These are phyloP conservation scores for Crotophaga sulcirostris DNA, from an alignment of 2,113 vertebrate genomes.

Conservation along the genomic window DNA sequence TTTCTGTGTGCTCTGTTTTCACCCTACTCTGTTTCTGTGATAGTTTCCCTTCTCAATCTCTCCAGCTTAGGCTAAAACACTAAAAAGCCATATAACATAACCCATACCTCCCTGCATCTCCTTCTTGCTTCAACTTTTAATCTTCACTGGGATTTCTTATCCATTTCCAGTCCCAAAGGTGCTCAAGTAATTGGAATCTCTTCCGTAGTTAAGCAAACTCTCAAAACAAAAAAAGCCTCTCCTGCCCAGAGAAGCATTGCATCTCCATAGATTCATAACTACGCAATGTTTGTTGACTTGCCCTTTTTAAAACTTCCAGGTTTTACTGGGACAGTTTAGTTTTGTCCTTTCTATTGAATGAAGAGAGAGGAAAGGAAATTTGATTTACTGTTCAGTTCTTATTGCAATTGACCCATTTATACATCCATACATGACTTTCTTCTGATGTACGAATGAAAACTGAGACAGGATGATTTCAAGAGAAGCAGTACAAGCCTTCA, in stretches of 20 bases:
- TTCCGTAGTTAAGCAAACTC: neutral
- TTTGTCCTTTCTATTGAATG: neutral
- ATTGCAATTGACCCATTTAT: neutral
- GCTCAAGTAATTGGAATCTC: neutral
- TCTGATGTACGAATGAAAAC: neutral
- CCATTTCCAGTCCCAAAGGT: neutral
- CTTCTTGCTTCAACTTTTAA: neutral
- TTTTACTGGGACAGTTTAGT: neutral
- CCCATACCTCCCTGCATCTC: neutral
- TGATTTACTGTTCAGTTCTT: neutral
- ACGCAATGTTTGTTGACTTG: neutral
- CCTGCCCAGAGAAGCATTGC: neutral
- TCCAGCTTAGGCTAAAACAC: neutral
- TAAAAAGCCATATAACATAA: neutral
- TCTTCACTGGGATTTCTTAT: neutral
- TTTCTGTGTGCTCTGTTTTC: neutral
- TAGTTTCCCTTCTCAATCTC: neutral
- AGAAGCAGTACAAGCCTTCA: neutral
- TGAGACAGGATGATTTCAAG: neutral
- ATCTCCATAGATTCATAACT: neutral
- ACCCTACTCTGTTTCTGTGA: neutral
- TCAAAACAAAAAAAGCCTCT: neutral
- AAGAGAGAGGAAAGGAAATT: neutral
- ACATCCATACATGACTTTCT: neutral
- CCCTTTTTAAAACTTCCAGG: neutral